phyloP scores from a whole-genome alignment of 2,113 vertebrate genomes.

The Notiomystis cincta region DNA sequence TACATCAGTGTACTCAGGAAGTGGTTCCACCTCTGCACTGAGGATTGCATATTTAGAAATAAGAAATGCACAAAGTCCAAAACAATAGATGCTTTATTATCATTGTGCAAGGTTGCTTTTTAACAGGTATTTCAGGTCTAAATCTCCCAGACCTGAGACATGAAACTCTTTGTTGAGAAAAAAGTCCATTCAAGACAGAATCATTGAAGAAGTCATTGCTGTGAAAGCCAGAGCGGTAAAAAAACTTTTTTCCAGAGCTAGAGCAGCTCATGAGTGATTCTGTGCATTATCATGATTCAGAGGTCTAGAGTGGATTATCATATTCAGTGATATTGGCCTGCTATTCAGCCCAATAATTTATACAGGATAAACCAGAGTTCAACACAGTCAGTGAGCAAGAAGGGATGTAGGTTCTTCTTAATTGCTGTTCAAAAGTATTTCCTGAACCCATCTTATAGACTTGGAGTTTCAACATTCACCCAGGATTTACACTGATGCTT shows the following conservation, averaged over 20 bases:
- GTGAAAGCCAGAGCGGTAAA: background rate
- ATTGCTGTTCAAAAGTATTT: background rate
- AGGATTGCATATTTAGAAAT: background rate
- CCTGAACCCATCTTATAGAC: background rate
- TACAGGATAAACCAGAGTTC: background rate
- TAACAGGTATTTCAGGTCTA: background rate
- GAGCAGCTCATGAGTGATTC: background rate
- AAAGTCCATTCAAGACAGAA: rapidly evolving
- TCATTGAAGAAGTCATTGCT: background rate
- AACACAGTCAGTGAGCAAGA: background rate
- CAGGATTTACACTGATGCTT: background rate
- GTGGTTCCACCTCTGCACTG: background rate
- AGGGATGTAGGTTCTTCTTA: background rate
- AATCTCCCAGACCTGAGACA: background rate
- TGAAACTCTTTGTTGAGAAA: background rate
- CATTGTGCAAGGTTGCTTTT: background rate
- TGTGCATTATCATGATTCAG: background rate
- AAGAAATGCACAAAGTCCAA: background rate
- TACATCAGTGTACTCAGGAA: background rate
- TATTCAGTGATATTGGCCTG: background rate
- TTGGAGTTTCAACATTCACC: background rate
- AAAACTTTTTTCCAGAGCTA: background rate
- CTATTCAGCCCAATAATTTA: background rate
- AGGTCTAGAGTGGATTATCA: background rate
- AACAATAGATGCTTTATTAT: background rate